Base-by-base conservation (phyloP, 1,140 invertebrate genomes). In the Lordiphosa stackelbergi region DNA sequence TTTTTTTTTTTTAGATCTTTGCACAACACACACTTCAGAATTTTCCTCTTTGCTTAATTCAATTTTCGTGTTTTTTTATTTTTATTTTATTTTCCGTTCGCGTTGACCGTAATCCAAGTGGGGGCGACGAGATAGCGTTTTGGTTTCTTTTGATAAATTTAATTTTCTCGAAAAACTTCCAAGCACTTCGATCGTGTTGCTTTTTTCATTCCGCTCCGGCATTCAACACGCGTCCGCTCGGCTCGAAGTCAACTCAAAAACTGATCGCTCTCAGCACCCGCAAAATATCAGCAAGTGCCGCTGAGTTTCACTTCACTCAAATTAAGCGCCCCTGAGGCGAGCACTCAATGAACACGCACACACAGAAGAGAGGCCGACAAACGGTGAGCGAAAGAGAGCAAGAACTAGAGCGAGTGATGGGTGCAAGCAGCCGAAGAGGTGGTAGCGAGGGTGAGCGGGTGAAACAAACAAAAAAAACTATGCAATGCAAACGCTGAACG, bases 61-160 rank as follows among this genome's bases (percentile, higher is more conserved):
- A 53, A 74, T 57, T 47, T 66, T 56, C 41, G 22, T 24, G 22
- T 24, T 24, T 24, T 24, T 24, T 19, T 19, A 24, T 24, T 24
- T 24, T 58, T 69, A 22, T 51, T 49, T 56, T 57, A 16, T 53
- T 61, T 59, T 73, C 53, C 51, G 47, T 73, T 73, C 78, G 75
- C 78, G 79, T 66, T 83, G 69, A 84, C 78, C 78, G 78, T 83
- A 83, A 84, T 83, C 77, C 78, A 85, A 83, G 72, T 77, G 78
- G 78, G 75, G 75, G 62, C 61, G 66, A 61, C 72, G 63, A 61
- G 59, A 64, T 71, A 58, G 57, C 60, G 66, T 61, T 54, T 31
- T 68, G 19, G 12, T 37, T 49, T 12, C 6, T 12, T 35, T 7
- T 68, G 71, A 49, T 58, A 41, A 45, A 41, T 59, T 54, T 54